phyloP scores from a whole-genome alignment of 2,797 vertebrate species.

The Catamblyrhynchus diadema region DNA sequence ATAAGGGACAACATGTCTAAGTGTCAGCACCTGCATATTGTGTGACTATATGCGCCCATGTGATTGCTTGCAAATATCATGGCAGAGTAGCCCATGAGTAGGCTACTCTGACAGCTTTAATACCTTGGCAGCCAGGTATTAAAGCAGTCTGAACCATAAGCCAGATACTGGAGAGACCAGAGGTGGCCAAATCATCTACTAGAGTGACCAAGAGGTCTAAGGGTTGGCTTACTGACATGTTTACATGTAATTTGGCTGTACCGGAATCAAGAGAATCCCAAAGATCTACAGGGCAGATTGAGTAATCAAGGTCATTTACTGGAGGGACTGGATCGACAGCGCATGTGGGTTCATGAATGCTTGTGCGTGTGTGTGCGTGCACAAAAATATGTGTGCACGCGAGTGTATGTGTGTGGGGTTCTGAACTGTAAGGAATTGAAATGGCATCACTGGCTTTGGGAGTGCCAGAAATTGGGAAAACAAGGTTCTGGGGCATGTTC shows the following conservation, averaged over 20 bases:
- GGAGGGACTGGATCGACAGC: background rate
- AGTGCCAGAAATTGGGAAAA: background rate
- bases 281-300: background rate
- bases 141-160: background rate
- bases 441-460: background rate
- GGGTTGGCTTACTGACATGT: background rate
- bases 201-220: background rate
- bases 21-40: background rate
- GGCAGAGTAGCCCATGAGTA: background rate
- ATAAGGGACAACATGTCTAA: background rate
- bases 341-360: rapidly evolving
- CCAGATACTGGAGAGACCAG: background rate
- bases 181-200: background rate
- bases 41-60: rapidly evolving
- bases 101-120: too few relatives aligned
- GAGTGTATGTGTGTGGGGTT: rapidly evolving
- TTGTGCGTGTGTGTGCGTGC: rapidly evolving
- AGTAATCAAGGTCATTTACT: background rate
- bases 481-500: background rate
- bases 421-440: background rate
- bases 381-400: background rate
- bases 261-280: background rate
- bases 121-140: background rate
- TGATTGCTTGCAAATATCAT: background rate
- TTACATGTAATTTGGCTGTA: background rate